Conservation (phyloP, 2,113 vertebrate genomes). For the Cyprinodon brontotheroides region DNA sequence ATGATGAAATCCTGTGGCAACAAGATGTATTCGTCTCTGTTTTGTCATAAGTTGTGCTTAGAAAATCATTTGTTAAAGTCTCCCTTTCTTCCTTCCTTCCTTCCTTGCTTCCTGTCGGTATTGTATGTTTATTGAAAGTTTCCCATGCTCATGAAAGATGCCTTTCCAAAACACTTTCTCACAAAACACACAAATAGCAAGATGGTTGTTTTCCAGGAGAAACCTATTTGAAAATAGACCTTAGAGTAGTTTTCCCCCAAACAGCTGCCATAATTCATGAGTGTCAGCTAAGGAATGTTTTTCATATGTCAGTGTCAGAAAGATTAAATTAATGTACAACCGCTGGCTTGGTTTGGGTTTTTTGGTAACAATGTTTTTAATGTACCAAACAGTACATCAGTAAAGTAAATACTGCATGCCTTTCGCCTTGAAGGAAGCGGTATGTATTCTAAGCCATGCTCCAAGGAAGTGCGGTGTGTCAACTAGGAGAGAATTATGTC, state of each 20-base stretch:
- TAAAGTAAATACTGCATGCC: constrained; percentile 68
- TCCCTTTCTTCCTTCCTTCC: neutral
- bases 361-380: constrained; percentile 38
- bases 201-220: constrained; percentile 58
- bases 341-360: constrained; percentile 44
- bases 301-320: constrained; percentile 70
- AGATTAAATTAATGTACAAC: constrained; percentile 70
- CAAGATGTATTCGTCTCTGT: constrained; percentile 8
- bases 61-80: constrained; percentile 12
- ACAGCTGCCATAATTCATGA: constrained; percentile 74
- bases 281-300: constrained; percentile 65
- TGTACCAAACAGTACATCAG: constrained; percentile 56
- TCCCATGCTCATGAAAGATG: constrained; percentile 44
- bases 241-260: constrained; percentile 58
- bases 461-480: constrained; percentile 42
- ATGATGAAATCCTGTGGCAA: constrained; percentile 44
- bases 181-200: constrained; percentile 40
- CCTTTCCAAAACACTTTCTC: constrained; percentile 28
- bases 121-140: constrained; percentile 21
- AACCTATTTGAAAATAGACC: constrained; percentile 68
- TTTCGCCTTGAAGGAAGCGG: constrained; percentile 69
- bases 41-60: constrained; percentile 8
- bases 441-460: constrained; percentile 56
- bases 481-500: constrained; percentile 56
- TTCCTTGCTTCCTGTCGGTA: constrained; percentile 4